Percentiles rank a stretch among this genome's conserved stretches.
These are phyloP conservation scores for Pegoplata infirma DNA, from an alignment of 2,888 invertebrate species.

Conservation along the genomic window DNA sequence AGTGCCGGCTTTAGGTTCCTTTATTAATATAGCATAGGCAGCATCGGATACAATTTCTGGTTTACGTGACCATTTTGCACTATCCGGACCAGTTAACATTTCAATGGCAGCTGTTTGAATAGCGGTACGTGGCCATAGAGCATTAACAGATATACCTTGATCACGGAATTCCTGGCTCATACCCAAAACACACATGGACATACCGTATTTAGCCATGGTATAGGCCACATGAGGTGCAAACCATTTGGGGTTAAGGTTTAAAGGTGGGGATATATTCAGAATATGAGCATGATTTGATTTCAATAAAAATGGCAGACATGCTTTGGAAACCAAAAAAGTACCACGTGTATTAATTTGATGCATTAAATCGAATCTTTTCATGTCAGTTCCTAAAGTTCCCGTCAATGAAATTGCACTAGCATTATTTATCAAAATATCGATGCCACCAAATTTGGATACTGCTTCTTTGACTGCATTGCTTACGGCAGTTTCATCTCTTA, in stretches of 20 bases:
- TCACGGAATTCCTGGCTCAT: constrained; percentile 96
- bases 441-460: constrained; percentile 91
- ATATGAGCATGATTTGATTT: constrained; percentile 95
- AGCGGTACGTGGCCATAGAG: constrained; percentile 96
- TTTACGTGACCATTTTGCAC: constrained; percentile 74
- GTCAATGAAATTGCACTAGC: constrained; percentile 96
- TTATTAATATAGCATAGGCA: constrained; percentile 77
- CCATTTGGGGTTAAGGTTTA: constrained; percentile 94
- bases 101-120: constrained; percentile 96
- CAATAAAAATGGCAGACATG: constrained; percentile 91
- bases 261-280: constrained; percentile 95
- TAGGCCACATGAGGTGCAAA: constrained; percentile 94
- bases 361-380: constrained; percentile 99
- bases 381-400: constrained; percentile 89
- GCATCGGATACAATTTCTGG: constrained; percentile 78
- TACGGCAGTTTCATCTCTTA: constrained; percentile 87
- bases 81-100: constrained; percentile 85
- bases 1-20: constrained; percentile 87
- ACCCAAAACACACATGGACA: constrained; percentile 98
- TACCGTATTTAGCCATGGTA: constrained; percentile 99
- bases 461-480: constrained; percentile 83
- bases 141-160: constrained; percentile 93
- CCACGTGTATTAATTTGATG: constrained; percentile 95
- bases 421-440: constrained; percentile 96
- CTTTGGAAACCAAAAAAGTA: constrained; percentile 95